Evolutionary conservation across 2,113 vertebrate genomes (phyloP).

Genomic region (Sceloporus tristichus): DNA sequence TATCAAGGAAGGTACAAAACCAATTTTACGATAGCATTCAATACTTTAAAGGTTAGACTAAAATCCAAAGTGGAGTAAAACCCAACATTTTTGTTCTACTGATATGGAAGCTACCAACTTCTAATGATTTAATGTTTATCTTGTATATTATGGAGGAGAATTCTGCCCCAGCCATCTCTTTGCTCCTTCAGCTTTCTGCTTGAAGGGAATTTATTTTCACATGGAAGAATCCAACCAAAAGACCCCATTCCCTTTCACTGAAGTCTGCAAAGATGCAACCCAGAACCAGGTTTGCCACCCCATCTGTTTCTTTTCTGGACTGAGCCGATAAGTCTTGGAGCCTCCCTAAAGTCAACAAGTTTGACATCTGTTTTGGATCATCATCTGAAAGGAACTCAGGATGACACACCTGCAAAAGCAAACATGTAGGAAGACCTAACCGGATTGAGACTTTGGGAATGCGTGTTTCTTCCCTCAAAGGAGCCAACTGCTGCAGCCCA

Average conservation of each 20-base stretch:
- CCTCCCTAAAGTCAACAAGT: background rate
- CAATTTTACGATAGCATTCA: too few species aligned
- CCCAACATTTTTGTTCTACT: too few species aligned
- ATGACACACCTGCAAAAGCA: background rate
- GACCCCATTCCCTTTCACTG: background rate
- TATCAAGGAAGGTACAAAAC: too few species aligned
- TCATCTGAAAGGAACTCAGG: background rate
- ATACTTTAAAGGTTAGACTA: too few species aligned
- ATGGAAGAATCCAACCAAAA: background rate
- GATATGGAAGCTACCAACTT: too few species aligned
- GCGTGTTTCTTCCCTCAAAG: conserved; percentile 15
- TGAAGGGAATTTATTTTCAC: background rate
- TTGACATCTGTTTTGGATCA: conserved; percentile 23
- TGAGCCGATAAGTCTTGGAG: background rate
- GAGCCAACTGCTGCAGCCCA: conserved; percentile 47
- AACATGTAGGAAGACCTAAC: conserved; percentile 22
- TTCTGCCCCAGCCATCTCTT: background rate
- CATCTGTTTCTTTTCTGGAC: conserved; percentile 2
- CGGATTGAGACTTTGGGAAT: conserved; percentile 43
- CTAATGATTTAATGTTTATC: too few species aligned
- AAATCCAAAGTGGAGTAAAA: too few species aligned
- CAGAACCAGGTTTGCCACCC: background rate
- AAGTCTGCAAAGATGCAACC: background rate
- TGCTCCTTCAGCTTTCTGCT: background rate
- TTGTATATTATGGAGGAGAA: too few species aligned